A percentile compares a stretch with the other conserved stretches of the same genome.
Evolutionary conservation across 2,797 vertebrate genomes (phyloP).

Genomic region (Austrolebias charrua): DNA sequence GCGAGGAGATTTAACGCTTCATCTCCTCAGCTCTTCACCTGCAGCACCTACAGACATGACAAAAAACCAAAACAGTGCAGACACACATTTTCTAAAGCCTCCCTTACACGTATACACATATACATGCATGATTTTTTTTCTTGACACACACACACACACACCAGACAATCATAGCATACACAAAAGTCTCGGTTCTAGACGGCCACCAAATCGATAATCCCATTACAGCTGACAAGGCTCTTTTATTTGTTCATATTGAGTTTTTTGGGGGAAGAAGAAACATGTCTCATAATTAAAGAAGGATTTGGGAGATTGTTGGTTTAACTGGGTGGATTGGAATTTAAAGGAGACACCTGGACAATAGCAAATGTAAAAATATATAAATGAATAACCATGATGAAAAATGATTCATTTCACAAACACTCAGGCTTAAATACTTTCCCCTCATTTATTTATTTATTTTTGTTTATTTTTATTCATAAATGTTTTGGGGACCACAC

Average conservation of each 20-base stretch:
- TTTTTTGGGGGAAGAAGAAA: constrained; percentile 35
- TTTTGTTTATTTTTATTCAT: not conserved
- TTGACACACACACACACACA: not conserved
- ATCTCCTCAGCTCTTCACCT: constrained; percentile 21
- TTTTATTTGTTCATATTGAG: constrained; percentile 68
- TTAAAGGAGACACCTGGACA: constrained; percentile 30
- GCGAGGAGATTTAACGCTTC: constrained; percentile 28
- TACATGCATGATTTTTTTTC: constrained; percentile 1
- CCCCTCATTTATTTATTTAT: not conserved
- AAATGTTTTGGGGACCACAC: fast-evolving
- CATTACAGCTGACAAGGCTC: constrained; percentile 63
- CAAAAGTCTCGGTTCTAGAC: constrained; percentile 50
- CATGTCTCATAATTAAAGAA: constrained; percentile 63
- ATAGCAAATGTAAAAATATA: constrained; percentile 12
- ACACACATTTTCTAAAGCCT: constrained; percentile 13
- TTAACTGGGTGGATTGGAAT: constrained; percentile 48
- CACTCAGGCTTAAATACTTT: not conserved
- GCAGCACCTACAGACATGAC: constrained; percentile 30
- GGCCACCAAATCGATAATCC: constrained; percentile 64
- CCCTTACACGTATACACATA: constrained; percentile 20
- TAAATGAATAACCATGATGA: not conserved
- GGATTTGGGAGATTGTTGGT: constrained; percentile 61
- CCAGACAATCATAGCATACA: constrained; percentile 27
- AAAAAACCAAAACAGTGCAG: constrained; percentile 28
- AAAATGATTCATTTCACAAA: constrained; percentile 6